A percentile compares a stretch with the other conserved stretches of the same genome.
Evolutionary conservation across 2,797 vertebrate species (phyloP).

Genomic region (Nannoperca obscura): DNA sequence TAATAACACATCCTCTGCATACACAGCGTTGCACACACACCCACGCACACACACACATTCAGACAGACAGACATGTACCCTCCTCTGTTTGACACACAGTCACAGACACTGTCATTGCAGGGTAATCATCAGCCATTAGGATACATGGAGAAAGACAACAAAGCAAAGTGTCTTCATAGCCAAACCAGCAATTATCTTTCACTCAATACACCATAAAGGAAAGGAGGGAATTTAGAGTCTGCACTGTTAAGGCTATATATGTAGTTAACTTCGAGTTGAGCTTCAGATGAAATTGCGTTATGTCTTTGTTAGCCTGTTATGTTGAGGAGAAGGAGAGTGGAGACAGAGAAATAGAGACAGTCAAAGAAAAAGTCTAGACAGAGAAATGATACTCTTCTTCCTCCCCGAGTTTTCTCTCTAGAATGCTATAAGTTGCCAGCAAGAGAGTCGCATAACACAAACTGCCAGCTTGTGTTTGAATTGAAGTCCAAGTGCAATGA

Average conservation of each 20-base stretch:
- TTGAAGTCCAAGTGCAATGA: conserved; percentile 51
- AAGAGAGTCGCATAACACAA: conserved; percentile 26
- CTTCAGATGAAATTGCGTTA: conserved; percentile 59
- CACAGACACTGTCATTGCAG: conserved; percentile 71
- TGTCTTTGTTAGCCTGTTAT: conserved; percentile 61
- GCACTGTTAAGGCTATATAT: conserved; percentile 43
- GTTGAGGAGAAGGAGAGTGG: conserved; percentile 3
- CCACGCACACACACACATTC: conserved; percentile 1
- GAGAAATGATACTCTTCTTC: conserved; percentile 47
- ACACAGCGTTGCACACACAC: not conserved
- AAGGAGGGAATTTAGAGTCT: conserved; percentile 45
- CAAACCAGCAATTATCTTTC: conserved; percentile 75
- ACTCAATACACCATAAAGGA: conserved; percentile 69
- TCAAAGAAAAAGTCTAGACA: conserved; percentile 57
- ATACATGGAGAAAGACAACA: conserved; percentile 73
- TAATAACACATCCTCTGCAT: conserved; percentile 10
- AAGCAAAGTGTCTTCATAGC: conserved; percentile 74
- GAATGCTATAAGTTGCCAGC: conserved; percentile 12
- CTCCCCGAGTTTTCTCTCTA: conserved; percentile 6
- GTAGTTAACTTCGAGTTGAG: conserved; percentile 63
- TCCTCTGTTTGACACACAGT: conserved; percentile 68
- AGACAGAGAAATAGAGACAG: conserved; percentile 33
- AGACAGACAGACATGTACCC: conserved; percentile 37
- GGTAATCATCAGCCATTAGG: conserved; percentile 79
- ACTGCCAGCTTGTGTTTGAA: conserved; percentile 40